These are phyloP conservation scores for Pipistrellus pygmaeus DNA, from an alignment of 2,797 vertebrate genomes.

Conservation along the genomic window DNA sequence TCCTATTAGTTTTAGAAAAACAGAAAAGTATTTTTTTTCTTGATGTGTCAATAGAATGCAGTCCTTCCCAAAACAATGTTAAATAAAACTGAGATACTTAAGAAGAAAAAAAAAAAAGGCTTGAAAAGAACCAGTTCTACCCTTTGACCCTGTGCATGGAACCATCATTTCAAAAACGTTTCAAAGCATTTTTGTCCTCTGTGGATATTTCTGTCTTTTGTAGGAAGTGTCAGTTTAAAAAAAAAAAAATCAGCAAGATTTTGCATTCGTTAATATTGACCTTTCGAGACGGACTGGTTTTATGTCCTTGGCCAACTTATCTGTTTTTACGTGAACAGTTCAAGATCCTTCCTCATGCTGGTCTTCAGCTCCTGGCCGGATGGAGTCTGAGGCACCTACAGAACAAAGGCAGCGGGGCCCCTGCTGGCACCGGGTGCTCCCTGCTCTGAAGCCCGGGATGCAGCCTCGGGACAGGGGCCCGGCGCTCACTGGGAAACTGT, in stretches of 20 bases:
- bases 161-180: constrained; percentile 59
- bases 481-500: not conserved
- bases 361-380: not conserved
- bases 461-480: not conserved
- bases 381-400: not conserved
- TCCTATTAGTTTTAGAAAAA: constrained; percentile 79
- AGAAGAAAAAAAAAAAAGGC: not conserved
- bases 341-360: not conserved
- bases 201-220: constrained; percentile 46
- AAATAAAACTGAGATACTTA: constrained; percentile 60
- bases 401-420: not conserved
- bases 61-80: constrained; percentile 72
- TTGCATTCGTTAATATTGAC: not conserved
- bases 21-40: constrained; percentile 70
- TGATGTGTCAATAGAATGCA: constrained; percentile 68
- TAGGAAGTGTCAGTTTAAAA: constrained; percentile 1
- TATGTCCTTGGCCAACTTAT: constrained; percentile 45
- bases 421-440: not conserved
- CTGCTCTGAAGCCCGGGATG: not conserved
- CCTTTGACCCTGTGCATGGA: constrained; percentile 56
- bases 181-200: constrained; percentile 66
- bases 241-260: not conserved
- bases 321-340: not conserved
- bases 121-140: constrained; percentile 66
- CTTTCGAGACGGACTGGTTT: not conserved